phyloP scores from a whole-genome alignment of 2,113 vertebrate genomes.

The Cromileptes altivelis region DNA sequence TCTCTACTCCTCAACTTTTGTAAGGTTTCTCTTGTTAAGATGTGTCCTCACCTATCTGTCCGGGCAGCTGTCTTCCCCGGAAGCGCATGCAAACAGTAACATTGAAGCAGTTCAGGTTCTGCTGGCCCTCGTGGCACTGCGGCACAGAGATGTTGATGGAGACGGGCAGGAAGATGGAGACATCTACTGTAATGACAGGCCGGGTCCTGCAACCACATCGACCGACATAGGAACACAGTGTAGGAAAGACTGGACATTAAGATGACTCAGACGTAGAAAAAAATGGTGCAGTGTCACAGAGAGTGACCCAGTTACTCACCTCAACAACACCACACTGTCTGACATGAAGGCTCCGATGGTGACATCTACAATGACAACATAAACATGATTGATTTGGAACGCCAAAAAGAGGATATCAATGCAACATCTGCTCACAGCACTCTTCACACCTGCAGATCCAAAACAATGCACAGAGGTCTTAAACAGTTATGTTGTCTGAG shows the following conservation, averaged over 20 bases:
- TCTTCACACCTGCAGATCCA: slow-evolving; percentile 52
- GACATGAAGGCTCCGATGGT: slow-evolving; percentile 97
- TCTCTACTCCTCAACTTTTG: not conserved
- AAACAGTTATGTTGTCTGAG: slow-evolving; percentile 45
- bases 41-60: slow-evolving; percentile 90
- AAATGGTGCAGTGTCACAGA: not conserved
- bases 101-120: slow-evolving; percentile 92
- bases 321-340: slow-evolving; percentile 92
- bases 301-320: slow-evolving; percentile 85
- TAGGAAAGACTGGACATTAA: slow-evolving; percentile 38
- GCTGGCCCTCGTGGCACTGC: slow-evolving; percentile 93
- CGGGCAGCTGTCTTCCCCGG: slow-evolving; percentile 90
- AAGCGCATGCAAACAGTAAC: slow-evolving; percentile 91
- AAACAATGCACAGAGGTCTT: slow-evolving; percentile 70
- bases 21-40: not conserved
- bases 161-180: slow-evolving; percentile 90
- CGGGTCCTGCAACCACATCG: slow-evolving; percentile 86
- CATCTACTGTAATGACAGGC: slow-evolving; percentile 92
- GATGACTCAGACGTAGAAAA: not conserved
- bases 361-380: slow-evolving; percentile 88
- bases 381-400: slow-evolving; percentile 5
- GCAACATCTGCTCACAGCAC: slow-evolving; percentile 32
- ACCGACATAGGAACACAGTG: slow-evolving; percentile 21
- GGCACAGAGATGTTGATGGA: slow-evolving; percentile 97
- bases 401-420: not conserved